Evolutionary conservation across 64 coral and sea anemone species (phyloP), one percentile per base, ranked within the genome.

Genomic region (Anthopleura sola): DNA sequence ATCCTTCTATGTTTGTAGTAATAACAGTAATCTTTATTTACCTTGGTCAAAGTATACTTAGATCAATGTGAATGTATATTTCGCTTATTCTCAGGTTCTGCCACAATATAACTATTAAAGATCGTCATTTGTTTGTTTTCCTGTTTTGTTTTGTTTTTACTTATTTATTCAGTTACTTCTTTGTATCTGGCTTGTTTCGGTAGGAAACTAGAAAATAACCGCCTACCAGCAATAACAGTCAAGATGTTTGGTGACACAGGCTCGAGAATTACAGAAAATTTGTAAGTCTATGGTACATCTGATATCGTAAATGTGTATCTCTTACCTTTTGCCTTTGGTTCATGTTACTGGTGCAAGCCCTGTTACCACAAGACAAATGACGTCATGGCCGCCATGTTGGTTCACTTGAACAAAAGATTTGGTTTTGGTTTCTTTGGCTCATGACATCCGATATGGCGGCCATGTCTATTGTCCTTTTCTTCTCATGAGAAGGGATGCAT

Each of bases 181-280:
- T 53, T 53, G 14, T 15, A 53, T 17, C 11, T 53, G 50, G 7
- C 50, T 12, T 79, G 36, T 85, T 55, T 21, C 54, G 1, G 8
- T 40, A 91, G 84, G 31, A 62, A 49, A 15, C 84, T 91, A 15
- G 6, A 54, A 68, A 69, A 69, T 8, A 91, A 91, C 26, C 54
- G 39, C 11, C 51, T 91, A 24, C 75, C 82, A 28, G 89, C 83
- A 18, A 86, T 91, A 56, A 91, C 89, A 55, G 83, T 74, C 20
- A 86, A 86, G 57, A 86, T 91, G 83, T 91, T 91, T 91, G 89
- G 89, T 6, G 78, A 86, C 89, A 86, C 79, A 53, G 89, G 84
- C 4, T 91, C 89, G 0, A 13, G 8, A 64, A 86, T 91, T 78
- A 39, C 33, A 24, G 28, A 18, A 38, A 23, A 53, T 19, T 54